These are phyloP conservation scores for Darevskia mixta DNA, from an alignment of 2,797 vertebrate species.

Conservation along the genomic window DNA sequence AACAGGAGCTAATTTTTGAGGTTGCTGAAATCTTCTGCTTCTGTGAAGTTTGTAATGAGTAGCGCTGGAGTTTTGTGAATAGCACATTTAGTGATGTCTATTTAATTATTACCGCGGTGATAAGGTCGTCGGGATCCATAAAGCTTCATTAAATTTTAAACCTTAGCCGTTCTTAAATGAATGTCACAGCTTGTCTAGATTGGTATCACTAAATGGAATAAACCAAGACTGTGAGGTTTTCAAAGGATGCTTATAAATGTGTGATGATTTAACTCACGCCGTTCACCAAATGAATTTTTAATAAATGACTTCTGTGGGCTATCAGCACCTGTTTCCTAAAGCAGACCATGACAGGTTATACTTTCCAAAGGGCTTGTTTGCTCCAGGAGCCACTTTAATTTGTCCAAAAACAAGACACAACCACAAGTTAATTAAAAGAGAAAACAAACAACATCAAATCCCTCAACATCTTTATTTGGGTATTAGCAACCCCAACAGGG, in stretches of 20 bases:
- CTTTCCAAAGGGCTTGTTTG: constrained; percentile 12
- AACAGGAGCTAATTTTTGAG: constrained; percentile 19
- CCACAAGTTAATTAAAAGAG: constrained; percentile 20
- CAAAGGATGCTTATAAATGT: neutral
- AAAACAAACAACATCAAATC: neutral
- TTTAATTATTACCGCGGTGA: constrained; percentile 33
- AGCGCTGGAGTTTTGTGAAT: neutral
- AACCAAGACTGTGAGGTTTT: neutral
- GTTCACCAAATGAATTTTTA: neutral
- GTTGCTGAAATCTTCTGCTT: neutral
- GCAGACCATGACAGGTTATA: neutral
- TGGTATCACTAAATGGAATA: constrained; percentile 15
- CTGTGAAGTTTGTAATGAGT: neutral
- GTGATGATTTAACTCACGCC: neutral
- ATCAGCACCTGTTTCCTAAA: constrained; percentile 1
- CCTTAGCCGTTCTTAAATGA: constrained; percentile 19
- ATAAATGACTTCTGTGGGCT: constrained; percentile 6
- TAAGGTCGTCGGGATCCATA: neutral
- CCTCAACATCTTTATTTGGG: neutral
- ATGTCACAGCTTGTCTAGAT: constrained; percentile 14
- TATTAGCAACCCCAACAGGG: neutral
- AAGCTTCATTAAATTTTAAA: constrained; percentile 28
- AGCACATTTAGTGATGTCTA: neutral
- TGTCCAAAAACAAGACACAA: neutral
- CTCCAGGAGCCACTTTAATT: constrained; percentile 18